A percentile compares a stretch with the other conserved stretches of the same genome.
Evolutionary conservation across 2,113 vertebrate genomes (phyloP).

Genomic region (Jacana jacana): DNA sequence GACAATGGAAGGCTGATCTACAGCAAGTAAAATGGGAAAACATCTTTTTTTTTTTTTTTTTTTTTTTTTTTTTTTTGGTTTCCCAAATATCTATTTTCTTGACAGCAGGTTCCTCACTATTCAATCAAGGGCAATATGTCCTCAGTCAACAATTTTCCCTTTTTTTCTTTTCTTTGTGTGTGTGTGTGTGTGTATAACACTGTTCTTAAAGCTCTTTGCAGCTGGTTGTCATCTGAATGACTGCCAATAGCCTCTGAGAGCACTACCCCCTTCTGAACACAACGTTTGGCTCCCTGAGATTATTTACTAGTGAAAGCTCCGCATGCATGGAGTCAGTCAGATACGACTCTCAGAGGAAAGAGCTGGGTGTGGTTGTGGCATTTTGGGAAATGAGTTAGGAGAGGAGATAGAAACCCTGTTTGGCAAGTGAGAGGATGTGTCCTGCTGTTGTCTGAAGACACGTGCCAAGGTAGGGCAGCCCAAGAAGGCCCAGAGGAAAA

Average conservation of each 20-base stretch:
- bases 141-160: conserved; percentile 66
- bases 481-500: neutral
- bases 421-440: neutral
- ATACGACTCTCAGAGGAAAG: neutral
- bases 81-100: conserved; percentile 32
- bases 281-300: conserved; percentile 41
- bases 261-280: conserved; percentile 27
- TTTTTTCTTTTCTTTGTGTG: conserved; percentile 41
- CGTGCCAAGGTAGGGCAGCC: neutral
- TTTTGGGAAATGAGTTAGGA: neutral
- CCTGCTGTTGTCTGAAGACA: neutral
- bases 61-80: neutral
- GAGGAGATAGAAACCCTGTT: neutral
- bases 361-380: conserved; percentile 1
- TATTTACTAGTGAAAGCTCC: conserved; percentile 34
- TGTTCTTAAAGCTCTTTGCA: conserved; percentile 75
- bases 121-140: conserved; percentile 70
- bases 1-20: neutral
- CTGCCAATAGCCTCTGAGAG: conserved; percentile 71
- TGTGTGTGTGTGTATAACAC: conserved; percentile 41
- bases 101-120: conserved; percentile 61
- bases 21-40: neutral
- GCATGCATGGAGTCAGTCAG: neutral
- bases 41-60: neutral
- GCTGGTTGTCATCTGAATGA: conserved; percentile 70